Base-by-base conservation (phyloP, 2,888 invertebrate genomes). In the Tipula lateralis region DNA sequence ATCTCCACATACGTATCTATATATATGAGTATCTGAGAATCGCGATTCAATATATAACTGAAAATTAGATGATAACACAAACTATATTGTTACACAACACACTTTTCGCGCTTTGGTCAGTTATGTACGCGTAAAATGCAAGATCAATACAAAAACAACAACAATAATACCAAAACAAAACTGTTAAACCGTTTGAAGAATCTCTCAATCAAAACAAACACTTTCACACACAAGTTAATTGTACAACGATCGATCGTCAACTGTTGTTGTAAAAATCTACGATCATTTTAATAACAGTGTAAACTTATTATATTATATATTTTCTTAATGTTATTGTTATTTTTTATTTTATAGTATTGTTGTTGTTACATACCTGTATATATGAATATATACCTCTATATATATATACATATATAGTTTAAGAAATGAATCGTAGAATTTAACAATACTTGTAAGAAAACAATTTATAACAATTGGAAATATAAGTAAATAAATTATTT, bases 181-280 rank as follows among this genome's bases (percentile, higher is more conserved):
- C 66, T 24, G 66, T 24, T 66, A 66, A 66, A 66, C 24, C 66
- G 24, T 66, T 66, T 66, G 66, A 66, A 66, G 66, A 66, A 66
- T 66, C 66, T 66, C 66, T 66, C 66, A 66, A 66, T 66, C 66
- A 66, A 66, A 66, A 66, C 66, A 66, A 66, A 82, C 82, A 82
- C 82, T 30, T 32, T 30, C 32, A 82, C 82, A 82, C 82, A 82
- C 82, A 30, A 82, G 82, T 82, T 82, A 82, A 82, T 82, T 82
- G 30, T 30, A 82, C 82, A 82, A 82, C 82, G 82, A 82, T 82
- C 82, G 82, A 82, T 30, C 82, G 82, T 82, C 82, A 82, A 82
- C 82, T 82, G 82, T 82, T 82, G 29, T 82, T 82, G 29, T 82
- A 82, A 66, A 66, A 66, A 66, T 66, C 66, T 66, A 29, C 82